Base-by-base conservation (phyloP, 2,888 invertebrate genomes). In the Drosophila anomelani region DNA sequence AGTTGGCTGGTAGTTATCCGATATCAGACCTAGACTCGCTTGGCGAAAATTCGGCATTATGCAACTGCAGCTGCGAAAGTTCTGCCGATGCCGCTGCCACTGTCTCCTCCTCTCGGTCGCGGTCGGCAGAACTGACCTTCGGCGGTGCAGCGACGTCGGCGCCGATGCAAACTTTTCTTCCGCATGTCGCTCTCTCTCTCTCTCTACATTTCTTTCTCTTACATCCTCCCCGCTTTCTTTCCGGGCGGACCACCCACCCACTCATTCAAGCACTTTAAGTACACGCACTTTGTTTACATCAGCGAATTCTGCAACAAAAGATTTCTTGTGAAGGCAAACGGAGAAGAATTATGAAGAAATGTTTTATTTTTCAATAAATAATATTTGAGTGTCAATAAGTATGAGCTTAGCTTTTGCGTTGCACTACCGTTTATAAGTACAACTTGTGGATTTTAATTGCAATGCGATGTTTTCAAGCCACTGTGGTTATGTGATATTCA, bases 41-140 rank as follows among this genome's bases (percentile, higher is more conserved):
- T 36, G 61, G 44, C 36, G 39, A 58, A 61, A 75, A 49, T 36
- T 38, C 43, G 29, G 67, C 77, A 85, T 90, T 79, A 85, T 90
- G 89, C 87, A 83, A 77, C 78, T 78, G 80, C 82, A 78, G 39
- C 56, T 75, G 76, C 64, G 71, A 76, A 68, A 75, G 63, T 69
- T 82, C 46, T 88, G 55, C 43, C 49, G 34, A 61, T 73, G 63
- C 64, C 79, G 34, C 43, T 88, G 55, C 32, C 47, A 13, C 44
- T 88, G 26, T 32, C 38, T 29, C 17, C 43, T 68, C 41, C 49
- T 68, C 69, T 68, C 56, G 56, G 75, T 63, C 53, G 75, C 58
- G 73, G 73, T 71, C 53, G 57, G 29, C 77, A 72, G 41, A 73
- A 77, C 62, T 77, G 90, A 89, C 84, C 90, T 84, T 84, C 90